Conservation (phyloP, 2,797 vertebrate genomes). For the Oophaga sylvatica region DNA sequence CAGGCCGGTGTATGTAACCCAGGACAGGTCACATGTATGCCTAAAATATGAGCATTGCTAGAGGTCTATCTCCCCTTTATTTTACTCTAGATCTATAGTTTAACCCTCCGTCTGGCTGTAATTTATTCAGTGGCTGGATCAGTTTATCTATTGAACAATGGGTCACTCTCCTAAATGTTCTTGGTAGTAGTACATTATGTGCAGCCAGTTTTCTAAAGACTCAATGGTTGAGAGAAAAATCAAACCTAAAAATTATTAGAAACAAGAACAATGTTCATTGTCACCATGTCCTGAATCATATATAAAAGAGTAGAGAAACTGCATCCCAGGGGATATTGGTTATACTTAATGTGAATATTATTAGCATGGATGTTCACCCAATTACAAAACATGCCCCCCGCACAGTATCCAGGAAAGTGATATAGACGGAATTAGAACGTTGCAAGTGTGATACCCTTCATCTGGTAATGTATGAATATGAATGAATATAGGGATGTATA, state of each 20-base stretch:
- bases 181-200: background rate
- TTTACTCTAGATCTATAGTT: background rate
- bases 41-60: background rate
- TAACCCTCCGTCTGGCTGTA: background rate
- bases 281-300: background rate
- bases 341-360: too few species aligned
- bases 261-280: background rate
- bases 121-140: background rate
- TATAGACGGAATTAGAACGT: too few species aligned
- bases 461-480: too few species aligned
- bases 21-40: background rate
- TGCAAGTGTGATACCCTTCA: too few species aligned
- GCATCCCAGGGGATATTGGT: too few species aligned
- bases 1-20: background rate
- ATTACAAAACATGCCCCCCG: too few species aligned
- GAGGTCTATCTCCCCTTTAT: background rate
- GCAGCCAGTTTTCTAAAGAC: background rate
- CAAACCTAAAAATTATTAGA: background rate
- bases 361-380: too few species aligned
- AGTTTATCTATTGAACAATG: background rate
- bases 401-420: too few species aligned
- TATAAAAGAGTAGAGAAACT: too few species aligned
- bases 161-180: background rate
- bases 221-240: background rate
- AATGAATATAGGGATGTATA: too few species aligned